Evolutionary conservation across 2,113 vertebrate genomes (phyloP).

Genomic region (Lamprotornis superbus): DNA sequence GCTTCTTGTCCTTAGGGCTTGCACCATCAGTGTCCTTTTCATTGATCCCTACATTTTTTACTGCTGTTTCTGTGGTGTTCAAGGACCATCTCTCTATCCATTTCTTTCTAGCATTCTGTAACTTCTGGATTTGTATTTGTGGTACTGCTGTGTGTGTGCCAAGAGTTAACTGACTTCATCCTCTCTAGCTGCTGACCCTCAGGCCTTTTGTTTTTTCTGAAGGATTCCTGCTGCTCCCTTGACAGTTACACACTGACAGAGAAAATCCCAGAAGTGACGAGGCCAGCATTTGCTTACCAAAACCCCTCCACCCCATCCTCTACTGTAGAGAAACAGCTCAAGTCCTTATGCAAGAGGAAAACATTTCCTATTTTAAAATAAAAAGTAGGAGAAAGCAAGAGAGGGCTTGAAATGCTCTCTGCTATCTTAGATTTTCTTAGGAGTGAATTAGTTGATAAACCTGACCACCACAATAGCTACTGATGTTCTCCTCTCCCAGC

Average conservation of each 20-base stretch:
- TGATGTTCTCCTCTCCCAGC: not conserved
- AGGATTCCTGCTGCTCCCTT: not conserved
- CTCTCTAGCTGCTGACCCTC: not conserved
- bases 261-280: not conserved
- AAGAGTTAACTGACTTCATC: not conserved
- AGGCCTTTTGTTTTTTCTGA: not conserved
- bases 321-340: not conserved
- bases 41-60: not conserved
- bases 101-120: not conserved
- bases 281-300: not conserved
- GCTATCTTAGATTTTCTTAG: not conserved
- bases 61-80: not conserved
- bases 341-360: not conserved
- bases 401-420: not conserved
- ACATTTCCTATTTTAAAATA: not conserved
- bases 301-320: not conserved
- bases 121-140: not conserved
- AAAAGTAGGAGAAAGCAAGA: not conserved
- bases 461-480: not conserved
- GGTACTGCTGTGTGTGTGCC: not conserved
- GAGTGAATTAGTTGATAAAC: not conserved
- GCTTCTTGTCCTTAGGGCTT: not conserved
- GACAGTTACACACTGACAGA: not conserved
- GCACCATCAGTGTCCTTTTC: not conserved
- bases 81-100: not conserved